These are phyloP conservation scores for Anoplophora glabripennis DNA, from an alignment of 1,140 invertebrate genomes.

Conservation along the genomic window DNA sequence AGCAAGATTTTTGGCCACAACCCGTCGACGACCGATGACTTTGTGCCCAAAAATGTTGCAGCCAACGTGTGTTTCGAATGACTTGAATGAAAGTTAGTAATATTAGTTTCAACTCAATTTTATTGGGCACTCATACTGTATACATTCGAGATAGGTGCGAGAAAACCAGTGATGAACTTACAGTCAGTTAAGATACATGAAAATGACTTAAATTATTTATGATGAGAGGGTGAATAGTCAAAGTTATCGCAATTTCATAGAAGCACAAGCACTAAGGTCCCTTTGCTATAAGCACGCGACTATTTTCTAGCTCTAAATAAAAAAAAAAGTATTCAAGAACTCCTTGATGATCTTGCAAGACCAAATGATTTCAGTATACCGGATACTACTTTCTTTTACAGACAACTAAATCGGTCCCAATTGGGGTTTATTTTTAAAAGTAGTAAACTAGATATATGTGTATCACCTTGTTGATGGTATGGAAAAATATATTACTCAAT, in stretches of 20 bases:
- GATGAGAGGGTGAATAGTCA: not conserved
- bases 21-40: not conserved
- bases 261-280: not conserved
- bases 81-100: slow-evolving; percentile 42
- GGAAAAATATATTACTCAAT: too few relatives aligned
- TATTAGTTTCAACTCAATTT: slow-evolving; percentile 54
- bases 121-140: slow-evolving; percentile 56
- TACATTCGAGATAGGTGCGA: slow-evolving; percentile 43
- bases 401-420: too few relatives aligned
- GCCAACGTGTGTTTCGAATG: slow-evolving; percentile 8
- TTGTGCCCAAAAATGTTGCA: slow-evolving; percentile 14
- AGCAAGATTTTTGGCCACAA: not conserved
- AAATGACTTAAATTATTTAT: slow-evolving; percentile 1
- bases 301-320: too few relatives aligned
- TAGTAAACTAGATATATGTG: too few relatives aligned
- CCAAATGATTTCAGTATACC: too few relatives aligned
- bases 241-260: not conserved
- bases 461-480: too few relatives aligned
- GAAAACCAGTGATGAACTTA: slow-evolving; percentile 43
- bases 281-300: too few relatives aligned
- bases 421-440: too few relatives aligned
- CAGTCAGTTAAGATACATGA: slow-evolving; percentile 6
- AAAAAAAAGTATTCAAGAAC: too few relatives aligned
- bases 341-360: too few relatives aligned
- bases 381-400: too few relatives aligned